Base-by-base conservation (phyloP, 2,888 invertebrate species). In the Automeris io region DNA sequence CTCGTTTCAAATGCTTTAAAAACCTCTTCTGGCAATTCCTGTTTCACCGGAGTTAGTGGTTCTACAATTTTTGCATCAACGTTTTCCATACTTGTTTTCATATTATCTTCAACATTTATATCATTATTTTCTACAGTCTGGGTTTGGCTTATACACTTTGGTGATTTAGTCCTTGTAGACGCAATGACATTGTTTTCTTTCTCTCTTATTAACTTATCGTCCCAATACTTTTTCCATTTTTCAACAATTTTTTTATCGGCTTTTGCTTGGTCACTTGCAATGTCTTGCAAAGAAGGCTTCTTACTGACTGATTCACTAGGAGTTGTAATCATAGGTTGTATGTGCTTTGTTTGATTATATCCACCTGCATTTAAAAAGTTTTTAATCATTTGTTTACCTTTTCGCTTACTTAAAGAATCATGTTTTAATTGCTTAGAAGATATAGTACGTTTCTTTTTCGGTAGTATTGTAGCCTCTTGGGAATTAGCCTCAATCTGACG, bases 1-100 rank as follows among this genome's bases (percentile, higher is more conserved):
- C 85, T 86, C 9, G 83, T 86, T 69, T 86, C 86, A 51, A 86
- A 86, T 9, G 85, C 86, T 63, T 78, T 82, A 35, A 79, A 85
- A 5, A 86, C 71, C 64, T 85, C 85, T 62, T 85, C 85, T 2
- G 85, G 75, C 32, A 85, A 45, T 59, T 86, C 85, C 51, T 76
- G 81, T 58, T 76, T 85, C 5, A 63, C 51, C 38, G 66, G 63
- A 11, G 44, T 38, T 13, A 18, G 19, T 29, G 18, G 8, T 16
- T 50, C 37, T 39, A 47, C 33, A 21, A 40, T 46, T 16, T 33
- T 34, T 35, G 8, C 13, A 29, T 21, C 1, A 6, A 21, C 7
- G 12, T 26, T 13, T 18, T 11, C 5, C 4, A n/a, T 33, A 11
- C 16, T n/a, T 12, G 19, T 23, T 13, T 33, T 41, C 6, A 21